Conservation (phyloP, 2,113 vertebrate genomes). For the Nyctibius bracteatus region DNA sequence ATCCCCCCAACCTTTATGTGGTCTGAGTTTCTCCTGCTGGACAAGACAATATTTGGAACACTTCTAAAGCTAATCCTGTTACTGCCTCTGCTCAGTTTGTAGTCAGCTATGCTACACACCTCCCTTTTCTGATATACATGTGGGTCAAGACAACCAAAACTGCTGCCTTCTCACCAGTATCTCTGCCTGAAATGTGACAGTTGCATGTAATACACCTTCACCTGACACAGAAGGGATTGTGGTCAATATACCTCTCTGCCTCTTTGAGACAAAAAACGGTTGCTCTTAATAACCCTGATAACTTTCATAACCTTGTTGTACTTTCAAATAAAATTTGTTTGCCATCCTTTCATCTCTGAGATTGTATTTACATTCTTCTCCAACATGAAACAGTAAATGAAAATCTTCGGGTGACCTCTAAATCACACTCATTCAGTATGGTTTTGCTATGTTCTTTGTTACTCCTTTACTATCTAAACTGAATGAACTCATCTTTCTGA, state of each 20-base stretch:
- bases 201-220: background rate
- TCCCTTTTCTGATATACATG: background rate
- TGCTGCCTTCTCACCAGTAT: background rate
- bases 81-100: background rate
- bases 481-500: background rate
- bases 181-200: background rate
- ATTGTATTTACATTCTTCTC: background rate
- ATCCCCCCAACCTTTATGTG: fast-evolving
- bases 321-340: background rate
- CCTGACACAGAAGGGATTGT: background rate
- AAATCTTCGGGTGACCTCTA: background rate
- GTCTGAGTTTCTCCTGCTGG: background rate
- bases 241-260: background rate
- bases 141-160: background rate
- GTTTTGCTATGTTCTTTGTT: background rate
- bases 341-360: background rate
- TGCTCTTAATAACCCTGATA: background rate
- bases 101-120: background rate
- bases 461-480: background rate
- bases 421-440: background rate
- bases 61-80: background rate
- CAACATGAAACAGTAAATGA: background rate
- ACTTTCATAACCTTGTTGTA: background rate
- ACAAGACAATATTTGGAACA: background rate
- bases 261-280: background rate